Evolutionary conservation across 2,113 vertebrate genomes (phyloP).

Genomic region (Drymodes brunneopygia): DNA sequence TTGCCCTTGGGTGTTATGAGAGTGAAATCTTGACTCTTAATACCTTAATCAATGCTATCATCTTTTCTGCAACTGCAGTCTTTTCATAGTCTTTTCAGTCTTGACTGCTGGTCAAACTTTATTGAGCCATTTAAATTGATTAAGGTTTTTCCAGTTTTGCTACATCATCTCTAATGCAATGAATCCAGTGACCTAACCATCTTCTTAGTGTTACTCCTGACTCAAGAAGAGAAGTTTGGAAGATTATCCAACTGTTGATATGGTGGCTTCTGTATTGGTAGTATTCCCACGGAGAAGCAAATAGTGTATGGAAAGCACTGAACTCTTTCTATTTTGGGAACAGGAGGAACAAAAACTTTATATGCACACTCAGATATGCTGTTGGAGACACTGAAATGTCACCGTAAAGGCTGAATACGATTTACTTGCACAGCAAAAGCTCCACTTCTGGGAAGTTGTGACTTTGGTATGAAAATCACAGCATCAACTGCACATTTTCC

Average conservation of each 20-base stretch:
- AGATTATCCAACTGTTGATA: background rate
- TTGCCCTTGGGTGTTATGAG: background rate
- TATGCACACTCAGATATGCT: background rate
- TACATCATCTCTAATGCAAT: background rate
- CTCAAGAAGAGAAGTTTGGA: background rate
- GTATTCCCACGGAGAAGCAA: background rate
- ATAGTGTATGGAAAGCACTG: background rate
- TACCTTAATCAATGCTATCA: background rate
- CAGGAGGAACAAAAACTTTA: background rate
- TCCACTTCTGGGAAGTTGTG: background rate
- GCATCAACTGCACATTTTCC: background rate
- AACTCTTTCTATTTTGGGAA: background rate
- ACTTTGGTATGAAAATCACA: background rate
- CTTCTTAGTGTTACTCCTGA: background rate
- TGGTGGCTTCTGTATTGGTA: background rate
- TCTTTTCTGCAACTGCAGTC: background rate
- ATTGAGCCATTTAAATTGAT: conserved; percentile 27
- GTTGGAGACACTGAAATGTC: background rate
- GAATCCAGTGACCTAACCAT: background rate
- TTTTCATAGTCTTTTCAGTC: background rate
- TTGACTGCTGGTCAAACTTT: background rate
- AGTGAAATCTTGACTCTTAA: background rate
- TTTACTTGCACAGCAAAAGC: background rate
- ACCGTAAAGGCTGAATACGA: background rate
- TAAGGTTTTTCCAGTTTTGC: background rate